Base-by-base conservation (phyloP, 2,797 vertebrate genomes). In the Otolemur crassicaudatus region DNA sequence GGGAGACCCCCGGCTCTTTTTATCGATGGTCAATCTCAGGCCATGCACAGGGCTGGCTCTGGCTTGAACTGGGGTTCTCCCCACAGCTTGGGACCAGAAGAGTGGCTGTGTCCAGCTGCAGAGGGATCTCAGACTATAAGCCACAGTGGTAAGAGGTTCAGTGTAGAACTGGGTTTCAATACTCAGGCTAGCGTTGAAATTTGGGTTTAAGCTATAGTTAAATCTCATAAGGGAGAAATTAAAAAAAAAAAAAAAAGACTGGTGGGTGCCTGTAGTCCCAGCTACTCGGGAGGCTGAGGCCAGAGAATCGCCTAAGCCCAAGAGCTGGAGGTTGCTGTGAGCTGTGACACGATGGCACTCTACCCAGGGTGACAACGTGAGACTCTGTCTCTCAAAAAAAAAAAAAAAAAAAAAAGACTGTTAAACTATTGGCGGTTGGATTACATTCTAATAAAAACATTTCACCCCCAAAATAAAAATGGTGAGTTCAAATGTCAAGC, bases 401-500 rank as follows among this genome's bases (percentile, higher is more conserved):
- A 91, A 31, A 69, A 94, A 56, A 76, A 69, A 94, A 56, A 76
- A 88, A 94, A 88, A 91, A 31, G 79, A 77, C 43, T 1, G 3
- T 85, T 83, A 14, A 63, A 46, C 7, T 89, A 72, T 29, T 94
- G 73, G 49, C 43, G 61, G 23, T 56, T 90, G 80, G 73, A 89
- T 92, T 80, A 87, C 88, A 82, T 73, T 89, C 40, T 61, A 76
- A 95, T 91, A 95, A 88, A 90, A 87, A 87, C 46, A 49, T 37
- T 91, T n/a, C 13, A 91, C 60, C 67, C 92, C 31, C 49, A 76
- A 34, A 90, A 92, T 92, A 79, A 94, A 84, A 72, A 58, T 27
- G 25, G 14, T 77, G 34, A 87, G 49, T 76, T 95, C 37, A 89
- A 95, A 31, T 83, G 85, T 56, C 73, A 95, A 73, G 43, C 29